phyloP scores from a whole-genome alignment of 2,888 invertebrate genomes.

The Acanthosoma haemorrhoidale region DNA sequence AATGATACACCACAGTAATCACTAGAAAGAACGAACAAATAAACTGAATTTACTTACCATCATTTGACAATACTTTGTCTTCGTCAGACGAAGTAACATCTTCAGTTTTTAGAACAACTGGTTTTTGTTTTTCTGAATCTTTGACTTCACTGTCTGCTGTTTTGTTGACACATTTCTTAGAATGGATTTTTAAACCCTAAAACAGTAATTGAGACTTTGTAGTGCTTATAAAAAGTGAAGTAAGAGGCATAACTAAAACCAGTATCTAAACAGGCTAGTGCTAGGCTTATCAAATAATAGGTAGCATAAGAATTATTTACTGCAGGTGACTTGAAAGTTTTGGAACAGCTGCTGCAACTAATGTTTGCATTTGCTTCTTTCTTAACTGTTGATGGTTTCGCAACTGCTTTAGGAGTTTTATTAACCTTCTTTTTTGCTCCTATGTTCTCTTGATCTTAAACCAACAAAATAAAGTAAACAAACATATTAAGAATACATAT shows the following conservation, averaged over 20 bases:
- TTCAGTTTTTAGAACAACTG: no score
- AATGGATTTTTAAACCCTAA: slow-evolving; percentile 14
- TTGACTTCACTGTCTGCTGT: not conserved
- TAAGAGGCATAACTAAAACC: no score
- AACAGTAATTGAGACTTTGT: not conserved
- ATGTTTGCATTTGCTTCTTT: not conserved
- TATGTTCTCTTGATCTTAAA: slow-evolving; percentile 18
- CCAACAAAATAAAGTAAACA: not conserved
- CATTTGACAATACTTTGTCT: no score
- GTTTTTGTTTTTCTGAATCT: no score
- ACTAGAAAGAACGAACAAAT: no score
- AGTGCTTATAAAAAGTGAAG: no score
- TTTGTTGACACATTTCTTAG: not conserved
- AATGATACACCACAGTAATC: no score
- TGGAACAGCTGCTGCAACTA: slow-evolving; percentile 39
- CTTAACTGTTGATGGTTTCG: not conserved
- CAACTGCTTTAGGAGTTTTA: not conserved
- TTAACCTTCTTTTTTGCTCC: not conserved
- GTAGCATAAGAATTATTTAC: slow-evolving; percentile 39
- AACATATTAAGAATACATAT: not conserved
- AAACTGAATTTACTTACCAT: no score
- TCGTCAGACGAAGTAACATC: no score
- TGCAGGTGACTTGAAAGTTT: slow-evolving; percentile 39
- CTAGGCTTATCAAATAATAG: not conserved
- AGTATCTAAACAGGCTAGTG: no score